phyloP scores from a whole-genome alignment of 2,888 invertebrate genomes.

The Dascillus cervinus region DNA sequence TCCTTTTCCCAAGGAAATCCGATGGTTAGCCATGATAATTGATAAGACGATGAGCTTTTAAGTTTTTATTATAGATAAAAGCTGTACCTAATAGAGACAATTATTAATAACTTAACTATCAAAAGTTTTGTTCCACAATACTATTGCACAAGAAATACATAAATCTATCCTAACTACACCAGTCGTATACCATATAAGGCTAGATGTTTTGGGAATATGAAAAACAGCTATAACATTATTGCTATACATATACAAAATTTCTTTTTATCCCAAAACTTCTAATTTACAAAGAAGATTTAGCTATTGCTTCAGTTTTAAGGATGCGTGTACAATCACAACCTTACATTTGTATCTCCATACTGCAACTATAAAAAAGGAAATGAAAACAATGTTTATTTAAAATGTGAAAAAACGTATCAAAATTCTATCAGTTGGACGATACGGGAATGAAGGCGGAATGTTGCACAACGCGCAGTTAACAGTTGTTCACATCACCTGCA shows the following conservation, averaged over 20 bases:
- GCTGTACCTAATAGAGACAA: constrained; percentile 33
- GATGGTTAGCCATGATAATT: too few relatives aligned
- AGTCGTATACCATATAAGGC: constrained; percentile 41
- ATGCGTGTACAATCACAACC: constrained; percentile 21
- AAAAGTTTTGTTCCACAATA: constrained; percentile 27
- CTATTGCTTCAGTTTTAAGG: constrained; percentile 27
- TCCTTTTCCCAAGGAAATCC: too few relatives aligned
- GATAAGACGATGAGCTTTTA: too few relatives aligned
- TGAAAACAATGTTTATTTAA: constrained; percentile 15
- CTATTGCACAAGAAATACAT: constrained; percentile 39
- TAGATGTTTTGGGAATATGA: too few relatives aligned
- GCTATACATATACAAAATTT: constrained; percentile 14
- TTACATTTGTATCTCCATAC: constrained; percentile 16
- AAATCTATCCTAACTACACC: constrained; percentile 29
- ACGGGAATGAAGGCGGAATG: constrained; percentile 18
- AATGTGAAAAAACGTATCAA: too few relatives aligned
- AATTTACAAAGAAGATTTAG: constrained; percentile 21
- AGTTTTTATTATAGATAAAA: constrained; percentile 37
- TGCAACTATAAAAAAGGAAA: constrained; percentile 14
- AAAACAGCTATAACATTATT: constrained; percentile 9
- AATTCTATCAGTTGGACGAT: constrained; percentile 16
- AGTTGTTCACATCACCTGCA: constrained; percentile 58
- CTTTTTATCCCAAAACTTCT: constrained; percentile 15
- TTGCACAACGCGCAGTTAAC: constrained; percentile 9
- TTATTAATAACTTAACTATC: constrained; percentile 32